Percentiles rank a stretch among this genome's conserved stretches.
These are phyloP conservation scores for Urocitellus parryii DNA, from an alignment of 2,113 vertebrate species.

Conservation along the genomic window DNA sequence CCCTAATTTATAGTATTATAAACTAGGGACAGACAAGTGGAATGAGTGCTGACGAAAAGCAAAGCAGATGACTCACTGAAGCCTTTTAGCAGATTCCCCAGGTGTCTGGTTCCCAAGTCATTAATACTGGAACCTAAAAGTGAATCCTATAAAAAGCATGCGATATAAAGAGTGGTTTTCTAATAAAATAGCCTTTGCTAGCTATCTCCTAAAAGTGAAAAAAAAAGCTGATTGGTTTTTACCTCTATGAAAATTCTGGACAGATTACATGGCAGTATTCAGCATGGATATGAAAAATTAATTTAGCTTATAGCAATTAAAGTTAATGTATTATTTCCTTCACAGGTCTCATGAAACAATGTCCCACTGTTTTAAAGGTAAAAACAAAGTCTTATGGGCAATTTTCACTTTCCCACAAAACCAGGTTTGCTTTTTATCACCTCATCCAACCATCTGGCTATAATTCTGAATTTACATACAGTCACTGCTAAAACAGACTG, in stretches of 20 bases:
- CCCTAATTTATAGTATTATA: slow-evolving; percentile 63
- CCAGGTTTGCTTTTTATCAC: slow-evolving; percentile 76
- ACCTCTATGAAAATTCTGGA: slow-evolving; percentile 48
- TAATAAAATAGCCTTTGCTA: slow-evolving; percentile 38
- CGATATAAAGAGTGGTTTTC: slow-evolving; percentile 6
- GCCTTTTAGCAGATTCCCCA: slow-evolving; percentile 55
- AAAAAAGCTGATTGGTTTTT: slow-evolving; percentile 11
- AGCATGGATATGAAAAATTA: slow-evolving; percentile 75
- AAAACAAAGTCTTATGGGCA: slow-evolving; percentile 74
- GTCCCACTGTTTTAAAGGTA: slow-evolving; percentile 78
- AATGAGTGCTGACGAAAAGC: slow-evolving; percentile 33
- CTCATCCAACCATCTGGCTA: slow-evolving; percentile 70
- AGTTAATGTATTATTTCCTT: slow-evolving; percentile 78
- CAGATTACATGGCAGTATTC: slow-evolving; percentile 33
- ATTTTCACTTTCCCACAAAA: slow-evolving; percentile 78
- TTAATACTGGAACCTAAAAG: slow-evolving; percentile 65
- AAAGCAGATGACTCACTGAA: neutral
- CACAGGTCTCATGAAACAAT: slow-evolving; percentile 73
- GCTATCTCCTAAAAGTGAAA: slow-evolving; percentile 5
- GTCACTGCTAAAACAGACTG: slow-evolving; percentile 64
- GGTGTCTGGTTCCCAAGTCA: slow-evolving; percentile 58
- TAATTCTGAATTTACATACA: slow-evolving; percentile 80
- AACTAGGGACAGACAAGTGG: neutral
- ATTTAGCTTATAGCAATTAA: slow-evolving; percentile 70
- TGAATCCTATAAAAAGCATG: slow-evolving; percentile 41